Conservation (phyloP, 1,140 invertebrate species). For the Pseudobourletiella spinata region DNA sequence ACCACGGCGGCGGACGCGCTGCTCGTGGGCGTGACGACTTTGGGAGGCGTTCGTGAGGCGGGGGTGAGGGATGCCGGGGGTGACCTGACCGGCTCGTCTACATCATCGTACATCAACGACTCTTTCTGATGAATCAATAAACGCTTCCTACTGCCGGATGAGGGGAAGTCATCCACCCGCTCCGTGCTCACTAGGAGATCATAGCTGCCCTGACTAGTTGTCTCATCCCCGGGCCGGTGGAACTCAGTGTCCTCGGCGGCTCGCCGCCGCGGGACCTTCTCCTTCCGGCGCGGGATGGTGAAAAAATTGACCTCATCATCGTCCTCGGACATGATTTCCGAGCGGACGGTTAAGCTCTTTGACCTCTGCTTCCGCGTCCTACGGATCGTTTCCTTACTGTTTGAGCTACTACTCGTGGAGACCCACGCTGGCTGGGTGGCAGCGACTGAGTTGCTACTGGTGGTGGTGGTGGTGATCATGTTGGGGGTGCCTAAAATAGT, state of each 20-base stretch:
- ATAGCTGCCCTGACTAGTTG: conserved; percentile 30
- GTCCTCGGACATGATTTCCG: conserved; percentile 4
- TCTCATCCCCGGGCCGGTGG: conserved; percentile 18
- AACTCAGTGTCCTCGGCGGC: conserved; percentile 14
- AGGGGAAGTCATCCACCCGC: not conserved
- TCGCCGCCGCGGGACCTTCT: conserved; percentile 4
- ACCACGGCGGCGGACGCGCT: not conserved
- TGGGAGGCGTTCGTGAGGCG: not conserved
- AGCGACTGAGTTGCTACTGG: not conserved
- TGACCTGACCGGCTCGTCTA: conserved; percentile 8
- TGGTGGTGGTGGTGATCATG: not conserved
- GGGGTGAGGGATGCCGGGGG: not conserved
- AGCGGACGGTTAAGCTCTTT: conserved; percentile 16
- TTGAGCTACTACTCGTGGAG: too few relatives aligned
- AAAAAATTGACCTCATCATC: conserved; percentile 13
- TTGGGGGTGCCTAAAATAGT: too few relatives aligned
- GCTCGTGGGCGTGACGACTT: not conserved
- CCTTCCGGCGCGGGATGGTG: conserved; percentile 18
- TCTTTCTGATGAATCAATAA: conserved; percentile 20
- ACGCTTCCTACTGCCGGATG: not conserved
- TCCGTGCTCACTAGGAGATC: conserved; percentile 22
- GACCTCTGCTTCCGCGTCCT: conserved; percentile 21
- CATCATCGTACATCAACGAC: conserved; percentile 13
- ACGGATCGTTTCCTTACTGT: conserved; percentile 7
- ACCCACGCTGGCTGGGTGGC: not conserved